Conservation (phyloP, 2,113 vertebrate genomes). For the Picathartes gymnocephalus region DNA sequence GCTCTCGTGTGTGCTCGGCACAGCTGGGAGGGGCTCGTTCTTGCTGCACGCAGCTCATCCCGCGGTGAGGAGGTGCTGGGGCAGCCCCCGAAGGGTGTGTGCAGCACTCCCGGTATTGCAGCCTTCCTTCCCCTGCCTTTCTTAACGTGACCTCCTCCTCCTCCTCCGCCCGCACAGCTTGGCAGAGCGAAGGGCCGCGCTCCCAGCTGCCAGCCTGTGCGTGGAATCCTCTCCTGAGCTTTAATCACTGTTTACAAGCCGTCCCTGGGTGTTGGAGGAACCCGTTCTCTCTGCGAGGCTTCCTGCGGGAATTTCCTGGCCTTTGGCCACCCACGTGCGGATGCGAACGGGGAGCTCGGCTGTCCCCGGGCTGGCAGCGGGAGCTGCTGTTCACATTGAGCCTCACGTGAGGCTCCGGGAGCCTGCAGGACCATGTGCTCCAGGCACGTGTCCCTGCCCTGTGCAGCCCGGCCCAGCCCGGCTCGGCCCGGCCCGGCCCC, state of each 20-base stretch:
- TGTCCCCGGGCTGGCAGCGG: background rate
- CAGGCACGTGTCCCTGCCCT: slow-evolving; percentile 65
- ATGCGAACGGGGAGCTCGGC: background rate
- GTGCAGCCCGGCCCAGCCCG: slow-evolving; percentile 9
- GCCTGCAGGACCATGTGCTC: slow-evolving; percentile 38
- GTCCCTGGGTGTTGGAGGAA: background rate
- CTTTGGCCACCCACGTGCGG: background rate
- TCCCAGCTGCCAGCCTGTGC: background rate
- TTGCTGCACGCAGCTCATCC: background rate
- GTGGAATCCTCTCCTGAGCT: background rate
- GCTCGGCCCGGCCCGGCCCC: background rate
- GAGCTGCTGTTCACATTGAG: slow-evolving; percentile 17
- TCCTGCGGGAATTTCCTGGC: background rate
- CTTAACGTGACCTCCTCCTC: background rate
- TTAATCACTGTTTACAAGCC: slow-evolving; percentile 11
- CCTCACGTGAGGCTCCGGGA: slow-evolving; percentile 30
- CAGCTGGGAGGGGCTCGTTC: background rate
- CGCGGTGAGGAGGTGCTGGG: background rate
- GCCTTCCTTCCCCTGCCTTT: background rate
- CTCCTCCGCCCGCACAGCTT: background rate
- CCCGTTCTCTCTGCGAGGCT: background rate
- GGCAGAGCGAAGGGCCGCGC: background rate
- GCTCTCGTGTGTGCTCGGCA: background rate
- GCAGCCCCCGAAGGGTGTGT: background rate
- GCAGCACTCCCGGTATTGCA: slow-evolving; percentile 17